Percentiles rank a stretch among this genome's conserved stretches.
These are phyloP conservation scores for Orthosia gracilis DNA, from an alignment of 2,888 invertebrate genomes.

Conservation along the genomic window DNA sequence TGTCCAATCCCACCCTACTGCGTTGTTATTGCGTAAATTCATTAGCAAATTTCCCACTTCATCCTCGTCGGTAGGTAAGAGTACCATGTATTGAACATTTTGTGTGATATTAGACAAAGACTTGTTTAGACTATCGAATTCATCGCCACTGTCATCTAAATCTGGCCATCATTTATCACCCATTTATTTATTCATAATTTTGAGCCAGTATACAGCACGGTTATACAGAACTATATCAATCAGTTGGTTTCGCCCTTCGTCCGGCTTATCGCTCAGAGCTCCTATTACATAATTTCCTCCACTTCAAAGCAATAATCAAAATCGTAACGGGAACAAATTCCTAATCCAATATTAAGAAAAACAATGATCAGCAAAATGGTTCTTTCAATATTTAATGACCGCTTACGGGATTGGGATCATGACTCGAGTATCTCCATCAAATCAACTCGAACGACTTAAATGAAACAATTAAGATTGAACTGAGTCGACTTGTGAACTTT, in stretches of 20 bases:
- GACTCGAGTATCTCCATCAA: conserved; percentile 63
- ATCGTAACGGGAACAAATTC: conserved; percentile 48
- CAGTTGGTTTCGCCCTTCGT: not conserved
- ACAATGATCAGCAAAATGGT: conserved; percentile 68
- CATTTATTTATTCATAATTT: not conserved
- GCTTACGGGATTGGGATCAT: conserved; percentile 64
- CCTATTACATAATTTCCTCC: conserved; percentile 37
- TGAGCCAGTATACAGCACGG: not conserved
- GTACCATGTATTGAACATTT: too few species aligned
- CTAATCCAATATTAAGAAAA: conserved; percentile 60
- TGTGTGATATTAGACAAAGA: not conserved
- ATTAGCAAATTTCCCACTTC: too few species aligned
- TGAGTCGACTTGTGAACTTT: conserved; percentile 74
- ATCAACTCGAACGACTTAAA: conserved; percentile 69
- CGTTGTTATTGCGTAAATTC: too few species aligned
- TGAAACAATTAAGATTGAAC: conserved; percentile 78
- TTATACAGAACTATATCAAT: not conserved
- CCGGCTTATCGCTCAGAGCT: conserved; percentile 24
- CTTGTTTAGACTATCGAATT: not conserved
- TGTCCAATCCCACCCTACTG: too few species aligned
- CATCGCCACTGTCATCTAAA: conserved; percentile 4
- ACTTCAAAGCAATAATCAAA: conserved; percentile 29
- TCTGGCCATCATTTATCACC: not conserved
- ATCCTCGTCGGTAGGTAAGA: too few species aligned
- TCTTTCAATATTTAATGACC: conserved; percentile 67